Base-by-base conservation (phyloP, 1,140 invertebrate species). In the Steinernema feltiae region DNA sequence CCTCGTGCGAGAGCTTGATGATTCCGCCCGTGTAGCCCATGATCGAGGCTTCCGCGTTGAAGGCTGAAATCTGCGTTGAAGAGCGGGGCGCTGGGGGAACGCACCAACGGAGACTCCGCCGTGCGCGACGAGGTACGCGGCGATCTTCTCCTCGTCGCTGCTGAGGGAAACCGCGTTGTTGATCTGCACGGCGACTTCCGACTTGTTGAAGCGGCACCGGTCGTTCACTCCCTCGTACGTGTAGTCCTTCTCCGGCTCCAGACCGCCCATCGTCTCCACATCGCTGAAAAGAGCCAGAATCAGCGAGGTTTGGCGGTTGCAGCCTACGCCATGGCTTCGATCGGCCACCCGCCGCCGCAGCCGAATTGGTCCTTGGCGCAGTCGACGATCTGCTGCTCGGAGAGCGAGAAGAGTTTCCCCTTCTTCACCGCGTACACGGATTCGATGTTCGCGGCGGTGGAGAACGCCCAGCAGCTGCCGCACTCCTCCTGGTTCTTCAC, bases 391-490 rank as follows among this genome's bases (percentile, higher is more conserved):
- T 63, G 12, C 24, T 63, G 53, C 53, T 63, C 53, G 7, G 53
- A 63, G 53, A 63, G 53, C 24, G 53, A 63, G 15, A 17, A 15
- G 12, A 63, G 53, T 27, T 63, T 63, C 24, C 53, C 53, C 53
- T 63, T 63, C 15, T 15, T n/a, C 12, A 63, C 53, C 15, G 53
- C 53, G 53, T 63, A 63, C 2, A 27, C 53, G 53, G 15, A n/a
- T 27, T 63, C 53, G 15, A 63, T 27, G 53, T 63, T 63, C 7
- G 53, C 53, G 53, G 53, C 53, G 53, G 53, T 63, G 12, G 15
- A n/a, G 53, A 63, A 63, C 53, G 53, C 53, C 53, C 53, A 63
- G 53, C 53, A 63, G 53, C 53, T 63, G 15, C 53, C 53, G 24
- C 53, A 63, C 12, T 3, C 53, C 24, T 27, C 53, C 24, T 63